These are phyloP conservation scores for Macquaria ambigua DNA, from an alignment of 2,113 vertebrate genomes.

Conservation along the genomic window DNA sequence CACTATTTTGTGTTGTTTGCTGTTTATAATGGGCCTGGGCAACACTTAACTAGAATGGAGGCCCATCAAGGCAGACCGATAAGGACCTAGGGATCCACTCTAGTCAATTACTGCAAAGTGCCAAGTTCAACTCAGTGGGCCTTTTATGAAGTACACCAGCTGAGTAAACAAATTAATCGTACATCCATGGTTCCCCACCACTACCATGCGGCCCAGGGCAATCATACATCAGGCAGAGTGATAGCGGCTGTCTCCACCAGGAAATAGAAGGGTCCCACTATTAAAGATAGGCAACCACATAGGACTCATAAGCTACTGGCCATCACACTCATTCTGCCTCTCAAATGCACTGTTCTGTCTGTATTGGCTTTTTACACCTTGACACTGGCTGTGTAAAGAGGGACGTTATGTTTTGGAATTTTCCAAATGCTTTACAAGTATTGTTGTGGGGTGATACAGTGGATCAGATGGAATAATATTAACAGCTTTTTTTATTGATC, in stretches of 20 bases:
- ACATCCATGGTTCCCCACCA: constrained; percentile 68
- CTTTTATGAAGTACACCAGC: constrained; percentile 78
- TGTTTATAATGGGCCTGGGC: constrained; percentile 68
- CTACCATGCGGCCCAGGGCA: constrained; percentile 70
- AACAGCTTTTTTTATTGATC: constrained; percentile 5
- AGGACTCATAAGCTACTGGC: constrained; percentile 58
- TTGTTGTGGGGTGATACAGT: constrained; percentile 17
- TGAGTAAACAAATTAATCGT: constrained; percentile 86
- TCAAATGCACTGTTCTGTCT: constrained; percentile 28
- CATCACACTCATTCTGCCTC: constrained; percentile 45
- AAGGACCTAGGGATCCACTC: constrained; percentile 79
- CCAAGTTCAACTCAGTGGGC: constrained; percentile 80
- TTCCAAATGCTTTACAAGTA: constrained; percentile 19
- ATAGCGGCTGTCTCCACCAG: constrained; percentile 74
- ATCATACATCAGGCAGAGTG: constrained; percentile 83
- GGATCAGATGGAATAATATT: neutral
- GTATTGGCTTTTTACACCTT: constrained; percentile 32
- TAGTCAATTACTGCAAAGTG: constrained; percentile 83
- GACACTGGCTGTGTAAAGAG: constrained; percentile 14
- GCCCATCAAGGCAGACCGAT: constrained; percentile 74
- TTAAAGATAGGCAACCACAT: constrained; percentile 67
- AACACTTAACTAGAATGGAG: constrained; percentile 76
- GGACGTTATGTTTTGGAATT: constrained; percentile 33
- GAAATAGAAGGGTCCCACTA: constrained; percentile 71
- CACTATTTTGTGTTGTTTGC: constrained; percentile 58